These are phyloP conservation scores for Sitta carolinensis DNA, from an alignment of 2,797 vertebrate species.

Conservation along the genomic window DNA sequence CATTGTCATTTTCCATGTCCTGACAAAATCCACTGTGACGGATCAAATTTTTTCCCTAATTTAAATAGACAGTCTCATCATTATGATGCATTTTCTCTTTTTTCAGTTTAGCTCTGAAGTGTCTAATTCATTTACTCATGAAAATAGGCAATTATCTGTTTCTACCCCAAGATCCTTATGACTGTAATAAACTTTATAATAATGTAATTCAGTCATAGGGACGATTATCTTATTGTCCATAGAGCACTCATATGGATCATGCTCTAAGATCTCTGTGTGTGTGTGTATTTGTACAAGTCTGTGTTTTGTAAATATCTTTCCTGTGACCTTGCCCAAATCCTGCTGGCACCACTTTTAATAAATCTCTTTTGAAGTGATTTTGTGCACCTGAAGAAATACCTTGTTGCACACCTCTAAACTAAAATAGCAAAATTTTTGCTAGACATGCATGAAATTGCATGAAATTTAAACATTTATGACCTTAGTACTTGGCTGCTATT, in stretches of 20 bases:
- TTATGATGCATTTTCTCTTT: background rate
- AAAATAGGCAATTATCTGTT: background rate
- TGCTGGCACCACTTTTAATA: background rate
- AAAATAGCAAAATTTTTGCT: conserved; percentile 2
- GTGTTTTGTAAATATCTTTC: background rate
- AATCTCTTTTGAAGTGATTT: background rate
- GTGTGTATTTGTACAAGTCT: background rate
- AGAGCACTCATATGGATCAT: background rate
- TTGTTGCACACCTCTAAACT: background rate
- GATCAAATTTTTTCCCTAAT: background rate
- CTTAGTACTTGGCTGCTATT: background rate
- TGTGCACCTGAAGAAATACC: background rate
- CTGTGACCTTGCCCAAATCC: background rate
- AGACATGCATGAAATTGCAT: conserved; percentile 1
- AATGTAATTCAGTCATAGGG: background rate
- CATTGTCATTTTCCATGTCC: background rate
- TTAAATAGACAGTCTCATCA: background rate
- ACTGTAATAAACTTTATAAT: background rate
- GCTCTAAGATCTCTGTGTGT: background rate
- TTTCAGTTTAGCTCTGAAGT: background rate
- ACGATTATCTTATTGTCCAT: background rate
- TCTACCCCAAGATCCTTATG: background rate
- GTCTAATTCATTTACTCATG: background rate
- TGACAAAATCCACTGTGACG: background rate
- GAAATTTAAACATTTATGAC: conserved; percentile 9